A percentile compares a stretch with the other conserved stretches of the same genome.
These are phyloP conservation scores for Pelusios castaneus DNA, from an alignment of 2,113 vertebrate species.

Conservation along the genomic window DNA sequence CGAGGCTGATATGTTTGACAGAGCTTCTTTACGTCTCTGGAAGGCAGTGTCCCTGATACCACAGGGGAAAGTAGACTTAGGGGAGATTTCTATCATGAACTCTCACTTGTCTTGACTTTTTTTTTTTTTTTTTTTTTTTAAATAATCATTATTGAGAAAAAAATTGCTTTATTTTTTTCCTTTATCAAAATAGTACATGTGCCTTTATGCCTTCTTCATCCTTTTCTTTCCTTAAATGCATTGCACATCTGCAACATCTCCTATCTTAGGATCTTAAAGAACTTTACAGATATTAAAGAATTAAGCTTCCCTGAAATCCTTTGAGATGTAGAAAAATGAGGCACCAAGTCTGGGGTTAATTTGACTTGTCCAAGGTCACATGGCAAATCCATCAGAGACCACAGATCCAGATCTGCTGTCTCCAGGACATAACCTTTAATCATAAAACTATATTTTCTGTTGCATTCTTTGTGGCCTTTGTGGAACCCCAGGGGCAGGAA, in stretches of 20 bases:
- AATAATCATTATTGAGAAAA: background rate
- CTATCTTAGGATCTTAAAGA: background rate
- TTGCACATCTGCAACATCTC: background rate
- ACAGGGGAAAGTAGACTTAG: rapidly evolving
- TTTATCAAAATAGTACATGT: background rate
- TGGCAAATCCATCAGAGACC: background rate
- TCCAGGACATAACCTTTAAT: background rate
- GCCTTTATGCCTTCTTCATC: background rate
- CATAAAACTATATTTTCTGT: background rate
- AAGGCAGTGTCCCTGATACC: background rate
- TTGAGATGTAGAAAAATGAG: background rate
- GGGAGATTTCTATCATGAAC: background rate
- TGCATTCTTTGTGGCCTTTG: background rate
- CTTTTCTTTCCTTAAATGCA: background rate
- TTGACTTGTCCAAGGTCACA: rapidly evolving
- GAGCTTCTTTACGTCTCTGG: background rate
- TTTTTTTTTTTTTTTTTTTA: too few relatives aligned
- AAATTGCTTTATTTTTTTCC: background rate
- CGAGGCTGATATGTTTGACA: background rate
- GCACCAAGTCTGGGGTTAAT: background rate
- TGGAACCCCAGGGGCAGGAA: background rate
- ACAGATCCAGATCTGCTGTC: rapidly evolving
- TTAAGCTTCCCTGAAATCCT: background rate
- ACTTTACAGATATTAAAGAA: background rate
- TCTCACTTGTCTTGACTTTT: background rate